Base-by-base conservation (phyloP, 2,797 vertebrate species). In the Melanogrammus aeglefinus region DNA sequence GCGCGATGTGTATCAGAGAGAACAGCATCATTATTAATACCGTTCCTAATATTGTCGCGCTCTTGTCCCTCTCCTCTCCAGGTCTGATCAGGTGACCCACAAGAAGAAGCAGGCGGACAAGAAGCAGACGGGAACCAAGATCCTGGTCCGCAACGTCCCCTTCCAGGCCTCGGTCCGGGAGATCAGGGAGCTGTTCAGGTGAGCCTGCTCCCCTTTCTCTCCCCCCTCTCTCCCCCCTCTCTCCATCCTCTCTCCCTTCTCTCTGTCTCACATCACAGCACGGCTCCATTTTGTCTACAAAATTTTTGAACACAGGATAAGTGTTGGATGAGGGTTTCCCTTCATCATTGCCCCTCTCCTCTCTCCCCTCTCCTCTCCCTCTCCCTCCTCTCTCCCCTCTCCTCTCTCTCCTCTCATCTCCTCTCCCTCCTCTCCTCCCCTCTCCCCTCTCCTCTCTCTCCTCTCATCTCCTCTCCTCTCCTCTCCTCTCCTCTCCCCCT, bases 151-250 rank as follows among this genome's bases (percentile, higher is more conserved):
- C 63, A 99, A 99, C 81, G 94, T 99, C 80, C 97, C 98, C 0
- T 99, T 99, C 95, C 98, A 99, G 86, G 96, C 98, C 29, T 92
- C 93, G 0, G 91, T 92, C 83, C 93, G 85, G 75, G 98, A 99
- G 90, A 92, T 99, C 80, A 89, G 95, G 18, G 98, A 99, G 69
- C 97, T 99, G 38, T 99, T 99, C 94, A 96, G 97, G 98, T 99
- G 89, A 72, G 16, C 24, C 14, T 6, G 7, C 41, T 27, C 39
- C 16, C 16, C 51, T 0, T 0, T 6, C 18, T 18, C 51, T n/a
- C 16, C 18, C 18, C 4, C 10, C 12, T 2, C 14, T 4, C 41
- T 36, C 39, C 16, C 16, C 51, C 4, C 3, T 21, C 18, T 18
- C 51, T 57, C 16, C 18, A 0, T 14, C 41, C 13, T 12, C 13